Evolutionary conservation across 2,888 invertebrate species (phyloP).

Genomic region (Lordiphosa fenestrarum): DNA sequence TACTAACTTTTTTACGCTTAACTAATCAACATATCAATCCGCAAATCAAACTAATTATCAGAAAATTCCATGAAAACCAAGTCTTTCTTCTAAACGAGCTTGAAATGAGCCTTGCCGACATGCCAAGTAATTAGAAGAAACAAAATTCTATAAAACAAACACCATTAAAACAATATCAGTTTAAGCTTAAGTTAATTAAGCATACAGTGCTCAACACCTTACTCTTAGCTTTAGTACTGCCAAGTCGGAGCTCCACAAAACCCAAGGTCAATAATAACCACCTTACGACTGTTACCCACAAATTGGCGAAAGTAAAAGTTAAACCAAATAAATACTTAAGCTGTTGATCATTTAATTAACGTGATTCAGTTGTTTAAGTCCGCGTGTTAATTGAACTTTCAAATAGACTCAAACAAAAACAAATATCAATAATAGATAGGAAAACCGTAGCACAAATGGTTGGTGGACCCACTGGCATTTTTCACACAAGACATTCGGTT

Average conservation of each 20-base stretch:
- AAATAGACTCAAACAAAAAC: conserved; percentile 34
- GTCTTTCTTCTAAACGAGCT: conserved; percentile 6
- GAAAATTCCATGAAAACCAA: no score
- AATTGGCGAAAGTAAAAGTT: conserved; percentile 55
- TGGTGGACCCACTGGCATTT: conserved; percentile 32
- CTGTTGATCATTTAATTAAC: conserved; percentile 43
- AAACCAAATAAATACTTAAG: conserved; percentile 32
- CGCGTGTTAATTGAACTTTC: conserved; percentile 46
- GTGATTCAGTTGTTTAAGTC: conserved; percentile 45
- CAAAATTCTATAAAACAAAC: not conserved
- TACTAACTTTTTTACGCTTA: no score
- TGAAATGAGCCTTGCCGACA: conserved; percentile 28
- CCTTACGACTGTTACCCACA: not conserved
- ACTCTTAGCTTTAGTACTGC: not conserved
- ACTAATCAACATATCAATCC: no score
- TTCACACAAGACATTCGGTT: conserved; percentile 44
- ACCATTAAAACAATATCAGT: not conserved
- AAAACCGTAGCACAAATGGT: conserved; percentile 36
- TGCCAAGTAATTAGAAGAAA: conserved; percentile 3
- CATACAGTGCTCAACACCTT: conserved; percentile 24
- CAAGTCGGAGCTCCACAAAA: conserved; percentile 4
- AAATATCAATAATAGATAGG: conserved; percentile 35
- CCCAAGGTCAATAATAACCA: conserved; percentile 47
- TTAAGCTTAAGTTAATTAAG: conserved; percentile 39
- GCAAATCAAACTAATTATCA: no score